Base-by-base conservation (phyloP, 2,888 invertebrate genomes). In the Macrophya alboannulata region DNA sequence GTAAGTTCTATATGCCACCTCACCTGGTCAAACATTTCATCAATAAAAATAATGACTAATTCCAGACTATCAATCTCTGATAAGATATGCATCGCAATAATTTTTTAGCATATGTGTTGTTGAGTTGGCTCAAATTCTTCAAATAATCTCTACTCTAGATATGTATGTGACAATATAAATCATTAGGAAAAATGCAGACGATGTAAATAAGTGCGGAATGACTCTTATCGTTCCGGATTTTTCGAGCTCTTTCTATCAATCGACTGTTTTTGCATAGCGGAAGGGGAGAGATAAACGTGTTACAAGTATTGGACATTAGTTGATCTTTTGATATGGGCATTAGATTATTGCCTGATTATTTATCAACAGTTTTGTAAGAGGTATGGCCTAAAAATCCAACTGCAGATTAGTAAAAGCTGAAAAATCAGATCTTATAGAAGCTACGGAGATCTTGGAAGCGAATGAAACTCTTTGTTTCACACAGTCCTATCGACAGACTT, bases 81-180 rank as follows among this genome's bases (percentile, higher is more conserved):
- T 77, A 77, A 77, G 77, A 77, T 77, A n/a, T 37, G 8, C 10
- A 77, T 77, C 77, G 17, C 4, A 21, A 74, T 74, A 21, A 45
- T 74, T 45, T 74, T 1, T 17, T 37, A 37, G 12, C 21, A 43
- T 10, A 10, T 74, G 21, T 45, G 9, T 21, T 21, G 3, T 10
- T 43, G 21, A 0, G 25, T 43, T 10, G 12, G 74, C 0, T 21
- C 12, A 10, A 74, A 74, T 48, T 45, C 45, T 43, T n/a, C 21
- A 4, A 17, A 43, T 12, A 74, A 25, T 8, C 68, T 37, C 4
- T 37, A 68, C 68, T 37, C 12, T 37, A 68, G 21, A 9, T 55
- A 68, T 17, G n/a, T 55, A 74, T 21, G 10, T 31, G 12, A 74
- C 45, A 68, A 68, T 25, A 37, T 37, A 1, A 68, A 62, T 62